Conservation (phyloP, 2,888 invertebrate genomes). For the Nyleta sp. region DNA sequence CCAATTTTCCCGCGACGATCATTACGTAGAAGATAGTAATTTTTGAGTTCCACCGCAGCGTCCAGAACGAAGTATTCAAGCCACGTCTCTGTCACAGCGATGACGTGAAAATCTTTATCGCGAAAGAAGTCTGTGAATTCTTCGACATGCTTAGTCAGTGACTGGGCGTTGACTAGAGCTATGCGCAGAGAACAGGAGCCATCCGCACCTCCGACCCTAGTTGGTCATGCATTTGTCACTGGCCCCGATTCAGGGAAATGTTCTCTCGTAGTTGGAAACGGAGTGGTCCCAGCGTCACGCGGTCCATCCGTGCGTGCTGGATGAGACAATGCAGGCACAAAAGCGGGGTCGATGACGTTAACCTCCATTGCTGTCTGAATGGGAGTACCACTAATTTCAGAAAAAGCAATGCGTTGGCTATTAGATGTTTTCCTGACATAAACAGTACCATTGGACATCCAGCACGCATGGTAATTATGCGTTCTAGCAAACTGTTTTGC, state of each 20-base stretch:
- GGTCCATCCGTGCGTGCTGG: no score
- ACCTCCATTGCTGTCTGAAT: no score
- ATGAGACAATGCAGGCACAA: no score
- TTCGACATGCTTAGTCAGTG: neutral
- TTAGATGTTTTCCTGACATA: neutral
- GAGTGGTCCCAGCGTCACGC: no score
- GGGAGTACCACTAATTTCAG: no score
- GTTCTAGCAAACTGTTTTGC: neutral
- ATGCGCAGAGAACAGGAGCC: no score
- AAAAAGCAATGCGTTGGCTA: neutral
- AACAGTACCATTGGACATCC: neutral
- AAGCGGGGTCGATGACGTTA: no score
- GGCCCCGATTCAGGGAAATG: no score
- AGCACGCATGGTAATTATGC: neutral
- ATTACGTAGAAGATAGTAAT: slow-evolving; percentile 10
- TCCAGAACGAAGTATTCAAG: slow-evolving; percentile 1
- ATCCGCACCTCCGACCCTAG: no score
- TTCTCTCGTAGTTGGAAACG: no score
- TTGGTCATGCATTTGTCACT: no score
- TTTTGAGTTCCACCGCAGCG: neutral
- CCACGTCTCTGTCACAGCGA: slow-evolving; percentile 11
- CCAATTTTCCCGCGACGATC: neutral
- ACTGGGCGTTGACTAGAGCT: neutral
- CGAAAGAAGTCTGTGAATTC: neutral
- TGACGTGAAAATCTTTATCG: neutral